Evolutionary conservation across 2,113 vertebrate genomes (phyloP), one percentile per base, ranked within the genome.

Genomic region (Crotalus viridis): DNA sequence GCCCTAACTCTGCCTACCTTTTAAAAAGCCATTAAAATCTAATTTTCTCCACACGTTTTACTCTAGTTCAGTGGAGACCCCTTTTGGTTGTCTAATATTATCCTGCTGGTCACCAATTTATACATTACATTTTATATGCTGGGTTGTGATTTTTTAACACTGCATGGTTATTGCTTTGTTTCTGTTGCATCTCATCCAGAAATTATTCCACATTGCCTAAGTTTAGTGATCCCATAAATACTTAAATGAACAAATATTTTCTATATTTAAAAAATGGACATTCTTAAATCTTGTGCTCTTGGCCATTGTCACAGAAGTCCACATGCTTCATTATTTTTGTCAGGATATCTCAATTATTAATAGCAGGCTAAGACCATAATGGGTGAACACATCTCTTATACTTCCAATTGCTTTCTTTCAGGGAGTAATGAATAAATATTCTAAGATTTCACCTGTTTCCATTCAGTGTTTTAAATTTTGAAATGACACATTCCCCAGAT

Each of bases 201-300:
- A 33, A 51, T 51, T 10, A 51, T 51, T 51, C 39, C 69, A 81
- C 33, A 81, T 19, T 39, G 17, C 39, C 33, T 43, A 33, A 81
- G 17, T 81, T 81, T 21, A 33, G 17, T 21, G 33, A 39, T 21
- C 17, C 17, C 39, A 43, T 81, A 81, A 81, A 81, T 81, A 4
- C 55, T 56, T 56, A 56, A 56, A 56, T 19, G 19, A 39, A 81
- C 33, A 39, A 39, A 9, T 39, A 43, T 81, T 81, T 81, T 81
- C 17, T 81, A 81, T 81, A 81, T 9, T 81, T 21, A 39, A 56
- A 48, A 10, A 19, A 8, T 59, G 2, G 55, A 33, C 43, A 51
- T 52, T 39, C n/a, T 87, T 19, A 88, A 64, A 21, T 52, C 39
- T 15, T 57, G 48, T 57, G 87, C 81, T 89, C 90, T 95, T 93